Base-by-base conservation (phyloP, 2,113 vertebrate species). In the Ondatra zibethicus region DNA sequence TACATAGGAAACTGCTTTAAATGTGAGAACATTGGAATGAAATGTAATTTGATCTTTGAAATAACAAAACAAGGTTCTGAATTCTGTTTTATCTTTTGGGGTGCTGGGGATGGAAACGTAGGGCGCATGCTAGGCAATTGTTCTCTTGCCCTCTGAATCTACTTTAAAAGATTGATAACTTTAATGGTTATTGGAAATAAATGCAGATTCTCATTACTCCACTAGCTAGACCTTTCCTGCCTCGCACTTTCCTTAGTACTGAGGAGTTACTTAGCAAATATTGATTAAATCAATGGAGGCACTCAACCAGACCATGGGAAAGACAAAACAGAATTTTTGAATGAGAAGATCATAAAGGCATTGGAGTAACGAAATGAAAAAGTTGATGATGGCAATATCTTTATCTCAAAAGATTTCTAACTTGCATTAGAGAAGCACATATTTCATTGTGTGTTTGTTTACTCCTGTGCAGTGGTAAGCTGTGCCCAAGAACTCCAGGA, bases 291-390 rank as follows among this genome's bases (percentile, higher is more conserved):
- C 58, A 77, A 55, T 78, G 47, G 25, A 33, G 76, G 45, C 47
- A 55, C 92, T 66, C 33, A 81, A 55, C 47, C 63, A 92, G 21
- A 8, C 63, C 42, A 89, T 42, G 33, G 33, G 17, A 33, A 23
- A 95, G n/a, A 65, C 50, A 58, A 17, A 93, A 95, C 33, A 66
- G 61, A n/a, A 45, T 39, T 93, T 97, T 93, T 89, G 81, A 78
- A 52, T 87, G 52, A 94, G 19, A 58, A 76, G 47, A n/a, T 92
- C 52, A 63, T 27, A 66, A 93, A 81, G 86, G 25, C 63, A 93
- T 27, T 78, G 82, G 80, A 80, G 33, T 47, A 73, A 73, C 68
- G 33, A 85, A 85, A 75, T 6, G 9, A 29, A 88, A 87, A 84
- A 42, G 39, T 65, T 55, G 7, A 91, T 91, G 61, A 76, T 84